Evolutionary conservation across 2,797 vertebrate genomes (phyloP), one percentile per base, ranked within the genome.

Genomic region (Sphenodon punctatus): DNA sequence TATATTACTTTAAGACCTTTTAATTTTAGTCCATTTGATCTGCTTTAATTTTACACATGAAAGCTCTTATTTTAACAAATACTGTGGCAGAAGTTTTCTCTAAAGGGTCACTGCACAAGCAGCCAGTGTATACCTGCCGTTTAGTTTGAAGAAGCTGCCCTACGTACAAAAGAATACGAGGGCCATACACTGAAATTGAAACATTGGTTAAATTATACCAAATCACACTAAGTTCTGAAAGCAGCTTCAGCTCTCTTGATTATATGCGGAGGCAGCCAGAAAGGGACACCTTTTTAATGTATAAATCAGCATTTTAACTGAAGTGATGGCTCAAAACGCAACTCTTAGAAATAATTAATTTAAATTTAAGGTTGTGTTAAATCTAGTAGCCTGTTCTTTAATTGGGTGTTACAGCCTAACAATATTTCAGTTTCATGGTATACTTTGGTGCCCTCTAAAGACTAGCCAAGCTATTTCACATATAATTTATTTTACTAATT

Each of bases 371-470:
- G 10, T 8, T 12, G 10, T 0, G 4, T 10, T 14, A 39, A 59
- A 32, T 1, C 45, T 5, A 30, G 8, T 17, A 1, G 58, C 2
- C 30, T 1, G 15, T n/a, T 32, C 9, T 61, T 74, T 65, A 65
- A 53, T 2, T 19, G 5, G 13, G 2, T 48, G 27, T 68, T 51
- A 5, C 1, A 46, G 41, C 59, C 70, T 48, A 25, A 6, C 39
- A 39, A 14, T 38, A 41, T n/a, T 20, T 69, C 38, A 41, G 27
- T 9, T 17, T 77, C 56, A 23, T 23, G 38, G 67, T 49, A 71
- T 75, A 41, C 4, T 13, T 12, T 3, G 43, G 46, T 55, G 84
- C 64, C 85, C 81, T 75, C 85, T 66, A 49, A 91, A 38, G 71
- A 78, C 42, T 5, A 8, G 39, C 32, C 48, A 51, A 55, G 27